phyloP scores from a whole-genome alignment of 2,797 vertebrate species.

The Chiropotes sagulatus region DNA sequence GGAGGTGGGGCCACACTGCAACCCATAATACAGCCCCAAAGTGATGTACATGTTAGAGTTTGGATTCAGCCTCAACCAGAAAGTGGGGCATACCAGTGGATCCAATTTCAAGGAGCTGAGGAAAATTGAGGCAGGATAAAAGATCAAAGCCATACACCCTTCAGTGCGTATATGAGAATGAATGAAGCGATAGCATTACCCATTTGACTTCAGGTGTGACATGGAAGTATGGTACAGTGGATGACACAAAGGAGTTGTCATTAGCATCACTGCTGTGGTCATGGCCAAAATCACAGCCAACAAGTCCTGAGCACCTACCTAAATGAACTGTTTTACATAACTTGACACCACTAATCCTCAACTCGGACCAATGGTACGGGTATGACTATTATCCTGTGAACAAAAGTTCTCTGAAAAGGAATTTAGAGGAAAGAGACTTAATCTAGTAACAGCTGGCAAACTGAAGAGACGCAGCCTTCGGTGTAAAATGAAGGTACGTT shows the following conservation, averaged over 20 bases:
- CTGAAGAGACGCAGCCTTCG: neutral
- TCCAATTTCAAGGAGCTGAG: neutral
- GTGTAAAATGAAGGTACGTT: neutral
- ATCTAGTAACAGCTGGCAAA: neutral
- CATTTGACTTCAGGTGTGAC: neutral
- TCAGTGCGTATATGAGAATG: neutral
- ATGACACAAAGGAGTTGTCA: neutral
- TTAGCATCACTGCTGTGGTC: neutral
- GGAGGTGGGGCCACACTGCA: neutral
- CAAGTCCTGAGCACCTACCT: neutral
- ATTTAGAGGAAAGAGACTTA: neutral
- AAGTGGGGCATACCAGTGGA: neutral
- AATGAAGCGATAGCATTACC: neutral
- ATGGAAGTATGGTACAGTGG: too few relatives aligned
- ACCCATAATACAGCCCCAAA: neutral
- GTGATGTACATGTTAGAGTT: neutral
- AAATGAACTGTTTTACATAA: neutral
- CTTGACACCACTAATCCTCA: neutral
- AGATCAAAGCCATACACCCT: neutral
- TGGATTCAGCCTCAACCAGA: neutral
- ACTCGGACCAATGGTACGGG: neutral
- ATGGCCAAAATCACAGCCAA: neutral
- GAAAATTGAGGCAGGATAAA: neutral
- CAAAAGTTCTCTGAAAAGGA: neutral
- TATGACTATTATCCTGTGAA: neutral